phyloP scores from a whole-genome alignment of 1,140 invertebrate species.

The Aphidius gifuensis region DNA sequence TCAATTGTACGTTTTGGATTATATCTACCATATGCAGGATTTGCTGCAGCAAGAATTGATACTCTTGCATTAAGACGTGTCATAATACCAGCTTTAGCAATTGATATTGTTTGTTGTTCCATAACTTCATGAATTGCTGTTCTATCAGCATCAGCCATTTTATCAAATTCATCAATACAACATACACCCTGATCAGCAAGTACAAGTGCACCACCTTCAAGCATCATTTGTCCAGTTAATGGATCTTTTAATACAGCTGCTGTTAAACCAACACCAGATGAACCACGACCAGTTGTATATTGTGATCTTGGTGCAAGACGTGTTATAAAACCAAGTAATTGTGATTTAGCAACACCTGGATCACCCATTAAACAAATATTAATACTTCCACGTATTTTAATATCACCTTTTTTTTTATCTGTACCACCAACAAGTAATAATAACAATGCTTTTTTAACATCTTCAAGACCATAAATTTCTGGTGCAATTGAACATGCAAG shows the following conservation, averaged over 20 bases:
- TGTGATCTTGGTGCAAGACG: slow-evolving; percentile 87
- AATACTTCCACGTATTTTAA: slow-evolving; percentile 87
- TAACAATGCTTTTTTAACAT: slow-evolving; percentile 96
- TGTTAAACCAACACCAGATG: slow-evolving; percentile 96
- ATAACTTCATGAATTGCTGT: slow-evolving; percentile 99
- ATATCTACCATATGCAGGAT: slow-evolving; percentile 97
- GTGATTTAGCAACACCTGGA: slow-evolving; percentile 98
- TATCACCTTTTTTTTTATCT: slow-evolving; percentile 81
- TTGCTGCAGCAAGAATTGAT: slow-evolving; percentile 97
- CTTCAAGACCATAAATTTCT: slow-evolving; percentile 98
- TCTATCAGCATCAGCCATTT: slow-evolving; percentile 95
- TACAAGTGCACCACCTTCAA: slow-evolving; percentile 98
- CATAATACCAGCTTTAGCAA: slow-evolving; percentile 99
- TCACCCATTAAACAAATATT: slow-evolving; percentile 99
- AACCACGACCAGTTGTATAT: slow-evolving; percentile 96
- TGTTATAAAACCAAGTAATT: slow-evolving; percentile 93
- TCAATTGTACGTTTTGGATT: slow-evolving; percentile 93
- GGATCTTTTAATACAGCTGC: slow-evolving; percentile 98
- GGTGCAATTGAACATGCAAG: slow-evolving; percentile 92
- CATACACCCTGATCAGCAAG: slow-evolving; percentile 96
- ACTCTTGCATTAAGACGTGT: slow-evolving; percentile 95
- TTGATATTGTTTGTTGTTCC: slow-evolving; percentile 99
- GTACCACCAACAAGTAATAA: slow-evolving; percentile 94
- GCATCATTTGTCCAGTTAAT: slow-evolving; percentile 93
- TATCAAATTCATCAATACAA: slow-evolving; percentile 99